Percentiles rank a stretch among this genome's conserved stretches.
phyloP scores from a whole-genome alignment of 2,888 invertebrate species.

The Drosophila mercatorum region DNA sequence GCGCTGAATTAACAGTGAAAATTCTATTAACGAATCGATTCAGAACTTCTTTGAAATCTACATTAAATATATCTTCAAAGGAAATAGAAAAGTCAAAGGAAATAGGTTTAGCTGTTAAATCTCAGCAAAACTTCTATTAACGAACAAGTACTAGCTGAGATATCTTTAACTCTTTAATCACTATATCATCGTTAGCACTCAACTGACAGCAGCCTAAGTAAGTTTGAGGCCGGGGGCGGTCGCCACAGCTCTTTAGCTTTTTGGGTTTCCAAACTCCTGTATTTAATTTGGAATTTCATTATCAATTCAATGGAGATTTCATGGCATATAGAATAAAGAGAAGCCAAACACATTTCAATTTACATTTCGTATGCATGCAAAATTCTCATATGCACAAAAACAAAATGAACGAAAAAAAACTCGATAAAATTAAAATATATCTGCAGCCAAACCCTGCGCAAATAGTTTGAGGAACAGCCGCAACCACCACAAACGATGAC shows the following conservation, averaged over 20 bases:
- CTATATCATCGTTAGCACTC: no score
- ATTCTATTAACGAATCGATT: background rate
- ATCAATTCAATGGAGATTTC: background rate
- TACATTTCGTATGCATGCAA: conserved; percentile 22
- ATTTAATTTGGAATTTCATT: conserved; percentile 2
- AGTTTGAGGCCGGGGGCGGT: background rate
- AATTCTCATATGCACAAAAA: conserved; percentile 16
- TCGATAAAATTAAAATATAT: conserved; percentile 8
- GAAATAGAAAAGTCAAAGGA: background rate
- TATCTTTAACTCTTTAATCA: no score
- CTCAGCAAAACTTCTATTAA: background rate
- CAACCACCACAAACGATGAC: background rate
- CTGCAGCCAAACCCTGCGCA: conserved; percentile 7
- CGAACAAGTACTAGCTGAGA: background rate
- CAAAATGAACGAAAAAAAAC: conserved; percentile 7
- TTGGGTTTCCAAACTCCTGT: background rate
- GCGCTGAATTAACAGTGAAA: conserved; percentile 1
- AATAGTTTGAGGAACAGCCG: conserved; percentile 5
- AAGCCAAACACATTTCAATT: conserved; percentile 15
- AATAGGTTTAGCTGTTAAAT: background rate
- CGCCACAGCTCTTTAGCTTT: background rate
- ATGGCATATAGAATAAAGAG: background rate
- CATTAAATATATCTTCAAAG: background rate
- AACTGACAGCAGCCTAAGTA: no score
- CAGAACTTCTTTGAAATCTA: no score